Conservation (phyloP, 2,888 invertebrate species). For the Choristoneura rosaceana region DNA sequence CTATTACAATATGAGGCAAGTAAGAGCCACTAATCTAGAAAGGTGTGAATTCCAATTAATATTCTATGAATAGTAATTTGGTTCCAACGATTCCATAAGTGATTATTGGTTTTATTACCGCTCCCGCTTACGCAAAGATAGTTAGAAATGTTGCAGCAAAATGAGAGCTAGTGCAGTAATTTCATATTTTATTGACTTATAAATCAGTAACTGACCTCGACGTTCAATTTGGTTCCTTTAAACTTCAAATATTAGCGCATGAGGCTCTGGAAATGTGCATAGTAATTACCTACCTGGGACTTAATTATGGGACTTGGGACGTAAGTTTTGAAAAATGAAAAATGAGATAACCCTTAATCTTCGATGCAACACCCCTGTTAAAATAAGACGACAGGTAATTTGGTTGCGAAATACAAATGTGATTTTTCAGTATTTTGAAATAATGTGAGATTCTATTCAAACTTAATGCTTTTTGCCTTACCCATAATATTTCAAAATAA, state of each 20-base stretch:
- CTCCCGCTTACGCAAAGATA: conserved; percentile 10
- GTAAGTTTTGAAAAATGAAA: no score
- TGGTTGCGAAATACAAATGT: no score
- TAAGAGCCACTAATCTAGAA: conserved; percentile 12
- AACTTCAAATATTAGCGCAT: no score
- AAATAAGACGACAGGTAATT: no score
- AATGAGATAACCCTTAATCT: no score
- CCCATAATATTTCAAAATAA: conserved; percentile 4
- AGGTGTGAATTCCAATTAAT: conserved; percentile 21
- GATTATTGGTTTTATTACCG: conserved; percentile 28
- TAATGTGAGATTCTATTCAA: not conserved
- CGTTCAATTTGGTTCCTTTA: no score
- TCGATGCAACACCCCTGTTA: no score
- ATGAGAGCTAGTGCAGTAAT: not conserved
- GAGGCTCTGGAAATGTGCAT: no score
- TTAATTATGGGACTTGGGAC: no score
- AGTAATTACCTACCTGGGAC: no score
- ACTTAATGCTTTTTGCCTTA: not conserved
- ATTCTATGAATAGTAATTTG: conserved; percentile 36
- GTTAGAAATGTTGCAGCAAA: not conserved
- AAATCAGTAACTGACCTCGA: not conserved
- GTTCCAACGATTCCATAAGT: conserved; percentile 16
- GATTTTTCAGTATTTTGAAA: no score
- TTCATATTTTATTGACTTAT: not conserved
- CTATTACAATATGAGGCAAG: conserved; percentile 11